Base-by-base conservation (phyloP, 2,888 invertebrate genomes). In the Pristionchus arcanus region DNA sequence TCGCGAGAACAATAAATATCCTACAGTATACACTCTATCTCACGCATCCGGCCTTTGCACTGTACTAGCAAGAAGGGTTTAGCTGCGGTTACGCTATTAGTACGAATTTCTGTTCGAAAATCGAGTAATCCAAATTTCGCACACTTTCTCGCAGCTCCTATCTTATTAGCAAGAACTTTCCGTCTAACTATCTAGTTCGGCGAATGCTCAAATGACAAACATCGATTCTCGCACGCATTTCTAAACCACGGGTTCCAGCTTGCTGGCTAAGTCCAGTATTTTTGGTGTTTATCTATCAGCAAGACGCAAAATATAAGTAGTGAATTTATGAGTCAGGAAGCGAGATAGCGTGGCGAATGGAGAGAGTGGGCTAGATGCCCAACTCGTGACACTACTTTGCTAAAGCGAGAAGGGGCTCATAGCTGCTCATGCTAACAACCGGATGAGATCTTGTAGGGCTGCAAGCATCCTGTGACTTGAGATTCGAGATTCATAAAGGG, bases 321-420 rank as follows among this genome's bases (percentile, higher is more conserved):
- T 21, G 63, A 25, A n/a, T 63, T 63, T 7, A n/a, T 63, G 63
- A 63, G 63, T 63, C n/a, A 63, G n/a, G 25, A 63, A 63, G n/a
- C 55, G 15, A 63, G 63, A n/a, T 63, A 63, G 63, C 25, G 1
- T 1, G 63, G 0, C 0, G 9, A 63, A 25, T n/a, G 63, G 25
- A 25, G 59, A 63, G 59, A 21, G 59, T 7, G 55, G 55, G 55
- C 21, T 59, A 9, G 11, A 63, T 11, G n/a, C 7, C 0, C 63
- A 11, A 63, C 63, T n/a, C 63, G n/a, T 63, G 63, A 63, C n/a
- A 63, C 63, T 63, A n/a, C 63, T 63, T 63, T 63, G 63, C 63
- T 63, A 63, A 63, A 25, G 63, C 63, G 25, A 63, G n/a, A 25
- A 7, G n/a, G 25, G 63, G 63, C 63, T 63, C 63, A 63, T 7